Evolutionary conservation across 37 sponge, comb jelly and placozoan genomes (phyloP).

Genomic region (Bolinopsis microptera): DNA sequence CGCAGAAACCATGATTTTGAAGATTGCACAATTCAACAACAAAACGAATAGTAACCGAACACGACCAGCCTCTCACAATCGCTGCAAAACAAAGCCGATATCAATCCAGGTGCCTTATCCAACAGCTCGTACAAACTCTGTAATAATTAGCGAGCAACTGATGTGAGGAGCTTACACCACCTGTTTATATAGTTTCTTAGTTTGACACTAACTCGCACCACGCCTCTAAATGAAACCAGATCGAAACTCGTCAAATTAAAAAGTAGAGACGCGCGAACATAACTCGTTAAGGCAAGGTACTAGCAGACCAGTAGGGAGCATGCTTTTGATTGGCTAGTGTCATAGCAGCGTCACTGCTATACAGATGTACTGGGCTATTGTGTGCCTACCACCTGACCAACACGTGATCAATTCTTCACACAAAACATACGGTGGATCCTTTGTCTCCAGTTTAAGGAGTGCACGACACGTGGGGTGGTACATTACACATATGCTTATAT

Average conservation of each 20-base stretch:
- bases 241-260: background rate
- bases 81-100: background rate
- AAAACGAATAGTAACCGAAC: background rate
- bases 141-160: background rate
- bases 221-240: background rate
- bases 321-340: background rate
- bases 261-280: background rate
- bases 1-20: background rate
- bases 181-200: background rate
- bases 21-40: background rate
- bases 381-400: background rate
- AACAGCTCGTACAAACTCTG: background rate
- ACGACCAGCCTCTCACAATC: background rate
- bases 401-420: background rate
- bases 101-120: background rate
- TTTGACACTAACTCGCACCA: background rate
- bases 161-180: background rate
- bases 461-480: too few relatives aligned
- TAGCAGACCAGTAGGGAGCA: background rate
- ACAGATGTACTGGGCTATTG: background rate
- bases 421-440: background rate
- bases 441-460: background rate
- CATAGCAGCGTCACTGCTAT: background rate
- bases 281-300: background rate
- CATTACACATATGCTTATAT: background rate